Evolutionary conservation across 2,888 invertebrate species (phyloP), one percentile per base, ranked within the genome.

Genomic region (Elmis aenea): DNA sequence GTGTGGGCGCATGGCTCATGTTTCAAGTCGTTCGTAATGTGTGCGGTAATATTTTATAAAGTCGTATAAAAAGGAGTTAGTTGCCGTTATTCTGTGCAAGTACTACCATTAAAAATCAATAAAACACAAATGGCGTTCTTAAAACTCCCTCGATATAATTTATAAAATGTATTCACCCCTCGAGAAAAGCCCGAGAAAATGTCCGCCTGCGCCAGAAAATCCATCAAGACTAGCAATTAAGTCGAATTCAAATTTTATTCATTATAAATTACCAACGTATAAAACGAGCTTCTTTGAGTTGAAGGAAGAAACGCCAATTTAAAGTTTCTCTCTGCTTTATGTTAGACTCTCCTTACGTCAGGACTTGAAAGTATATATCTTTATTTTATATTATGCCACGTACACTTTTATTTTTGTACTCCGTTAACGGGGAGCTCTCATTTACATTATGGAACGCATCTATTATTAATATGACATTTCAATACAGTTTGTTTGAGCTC

Each of bases 181-280:
- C 58, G 53, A 55, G 58, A 53, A 54, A 57, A 57, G 52, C 39
- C 38, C 33, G 46, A 51, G 57, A 59, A 61, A 60, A 58, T 58
- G 61, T 59, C 61, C 59, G 58, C 60, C 58, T 55, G 48, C 49
- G 50, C 56, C 51, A 58, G 61, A 62, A 63, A 65, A 66, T 63
- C 66, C 64, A 65, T 66, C 66, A 66, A 62, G 65, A 60, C 63
- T 64, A 57, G 66, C 66, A 67, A 67, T 67, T 67, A 67, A 66
- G 65, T 64, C 59, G 64, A 66, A 66, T 67, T 67, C 65, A 66
- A 66, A 66, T 67, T 67, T 67, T 67, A 66, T 67, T 67, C 66
- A 67, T 67, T 67, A 67, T 66, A 67, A 66, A 67, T 67, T 67
- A 64, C 66, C 62, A 62, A 61, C 59, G 62, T 64, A 64, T 63